Percentiles rank a stretch among this genome's conserved stretches.
These are phyloP conservation scores for Megaceryle alcyon DNA, from an alignment of 2,797 vertebrate species.

Conservation along the genomic window DNA sequence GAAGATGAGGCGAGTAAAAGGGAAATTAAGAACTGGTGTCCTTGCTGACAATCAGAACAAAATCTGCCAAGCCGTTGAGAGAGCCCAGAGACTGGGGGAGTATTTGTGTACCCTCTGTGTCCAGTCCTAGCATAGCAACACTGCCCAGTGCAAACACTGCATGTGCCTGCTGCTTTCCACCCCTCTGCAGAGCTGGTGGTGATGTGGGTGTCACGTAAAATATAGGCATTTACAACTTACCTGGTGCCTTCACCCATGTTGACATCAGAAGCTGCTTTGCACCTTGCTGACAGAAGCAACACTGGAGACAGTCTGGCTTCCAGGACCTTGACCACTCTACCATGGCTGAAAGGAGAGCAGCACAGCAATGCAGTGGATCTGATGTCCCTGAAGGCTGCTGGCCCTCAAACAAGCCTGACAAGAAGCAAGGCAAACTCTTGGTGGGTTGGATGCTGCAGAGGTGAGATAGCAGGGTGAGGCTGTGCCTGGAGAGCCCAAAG, in stretches of 20 bases:
- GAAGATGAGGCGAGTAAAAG: neutral
- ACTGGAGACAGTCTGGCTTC: neutral
- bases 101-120: neutral
- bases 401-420: neutral
- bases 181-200: neutral
- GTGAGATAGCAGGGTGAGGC: neutral
- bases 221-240: neutral
- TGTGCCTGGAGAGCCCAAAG: neutral
- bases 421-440: neutral
- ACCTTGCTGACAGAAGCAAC: neutral
- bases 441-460: neutral
- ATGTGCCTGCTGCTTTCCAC: neutral
- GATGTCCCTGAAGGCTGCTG: neutral
- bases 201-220: accelerated
- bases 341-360: neutral
- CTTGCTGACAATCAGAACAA: neutral
- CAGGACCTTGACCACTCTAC: neutral
- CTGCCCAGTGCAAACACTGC: neutral
- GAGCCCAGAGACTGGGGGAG: neutral
- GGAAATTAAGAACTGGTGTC: neutral
- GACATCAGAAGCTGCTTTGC: neutral
- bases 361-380: neutral
- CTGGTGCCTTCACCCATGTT: accelerated
- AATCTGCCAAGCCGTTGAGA: neutral
- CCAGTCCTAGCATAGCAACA: neutral